These are phyloP conservation scores for Elmis aenea DNA, from an alignment of 2,888 invertebrate genomes.

Conservation along the genomic window DNA sequence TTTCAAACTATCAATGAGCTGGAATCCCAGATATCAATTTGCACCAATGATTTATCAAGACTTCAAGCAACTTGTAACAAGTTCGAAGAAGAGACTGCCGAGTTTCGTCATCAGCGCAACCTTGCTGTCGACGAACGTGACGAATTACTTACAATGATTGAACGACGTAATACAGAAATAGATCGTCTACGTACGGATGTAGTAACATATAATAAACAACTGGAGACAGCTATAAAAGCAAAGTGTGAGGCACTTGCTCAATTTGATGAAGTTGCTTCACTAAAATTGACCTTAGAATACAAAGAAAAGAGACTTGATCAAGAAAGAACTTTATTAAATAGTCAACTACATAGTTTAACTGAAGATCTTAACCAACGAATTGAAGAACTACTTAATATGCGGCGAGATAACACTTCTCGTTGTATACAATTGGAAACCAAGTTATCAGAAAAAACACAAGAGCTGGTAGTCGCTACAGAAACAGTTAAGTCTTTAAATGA, in stretches of 20 bases:
- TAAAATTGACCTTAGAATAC: conserved; percentile 71
- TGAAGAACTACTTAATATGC: conserved; percentile 69
- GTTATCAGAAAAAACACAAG: conserved; percentile 73
- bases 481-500: conserved; percentile 65
- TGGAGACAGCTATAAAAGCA: conserved; percentile 68
- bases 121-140: conserved; percentile 70
- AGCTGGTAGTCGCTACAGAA: conserved; percentile 67
- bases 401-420: conserved; percentile 65
- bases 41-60: conserved; percentile 60
- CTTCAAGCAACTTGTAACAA: conserved; percentile 58
- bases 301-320: conserved; percentile 81
- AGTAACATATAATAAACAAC: conserved; percentile 63
- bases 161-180: conserved; percentile 67
- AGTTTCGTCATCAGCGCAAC: conserved; percentile 65
- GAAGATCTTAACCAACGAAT: conserved; percentile 75
- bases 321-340: conserved; percentile 69
- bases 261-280: conserved; percentile 75
- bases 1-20: conserved; percentile 60
- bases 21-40: conserved; percentile 58
- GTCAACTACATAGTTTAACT: conserved; percentile 73
- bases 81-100: conserved; percentile 61
- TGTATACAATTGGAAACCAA: conserved; percentile 69
- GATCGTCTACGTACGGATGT: conserved; percentile 68
- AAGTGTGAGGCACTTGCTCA: conserved; percentile 81
- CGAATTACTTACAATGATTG: conserved; percentile 64